Percentiles rank a stretch among this genome's conserved stretches.
Evolutionary conservation across 2,888 invertebrate species (phyloP).

Genomic region (Hyposoter didymator): DNA sequence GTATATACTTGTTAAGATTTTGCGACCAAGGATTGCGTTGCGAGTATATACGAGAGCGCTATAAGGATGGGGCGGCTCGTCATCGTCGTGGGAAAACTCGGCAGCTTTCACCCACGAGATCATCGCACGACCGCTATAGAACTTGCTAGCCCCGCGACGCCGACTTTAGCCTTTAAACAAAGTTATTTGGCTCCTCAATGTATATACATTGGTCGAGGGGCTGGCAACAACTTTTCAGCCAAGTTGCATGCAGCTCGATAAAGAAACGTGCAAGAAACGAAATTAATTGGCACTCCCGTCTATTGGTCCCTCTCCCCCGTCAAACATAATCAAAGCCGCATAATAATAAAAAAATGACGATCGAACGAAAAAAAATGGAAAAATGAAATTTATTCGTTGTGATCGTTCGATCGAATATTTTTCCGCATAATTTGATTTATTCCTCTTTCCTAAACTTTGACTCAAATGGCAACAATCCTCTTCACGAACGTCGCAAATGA

Average conservation of each 20-base stretch:
- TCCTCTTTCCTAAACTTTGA: conserved; percentile 10
- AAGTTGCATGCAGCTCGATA: conserved; percentile 11
- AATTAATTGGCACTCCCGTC: conserved; percentile 33
- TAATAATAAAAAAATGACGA: background rate
- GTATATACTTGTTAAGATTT: conserved; percentile 51
- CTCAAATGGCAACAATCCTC: background rate
- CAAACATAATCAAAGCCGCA: conserved; percentile 6
- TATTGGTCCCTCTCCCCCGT: background rate
- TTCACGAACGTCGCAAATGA: background rate
- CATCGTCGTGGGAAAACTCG: conserved; percentile 77
- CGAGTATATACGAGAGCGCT: conserved; percentile 49
- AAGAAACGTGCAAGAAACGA: conserved; percentile 19
- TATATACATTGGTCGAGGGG: conserved; percentile 7
- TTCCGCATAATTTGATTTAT: background rate
- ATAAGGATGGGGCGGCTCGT: conserved; percentile 63
- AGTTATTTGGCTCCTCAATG: conserved; percentile 57
- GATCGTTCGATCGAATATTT: background rate
- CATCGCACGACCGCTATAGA: conserved; percentile 68
- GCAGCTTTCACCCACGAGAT: conserved; percentile 81
- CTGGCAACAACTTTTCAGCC: conserved; percentile 4
- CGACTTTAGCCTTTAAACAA: conserved; percentile 62
- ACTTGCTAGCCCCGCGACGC: conserved; percentile 31
- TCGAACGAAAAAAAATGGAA: conserved; percentile 2
- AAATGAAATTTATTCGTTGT: background rate
- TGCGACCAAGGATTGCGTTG: conserved; percentile 48